Evolutionary conservation across 2,113 vertebrate species (phyloP), one percentile per base, ranked within the genome.

Genomic region (Nycticebus coucang): DNA sequence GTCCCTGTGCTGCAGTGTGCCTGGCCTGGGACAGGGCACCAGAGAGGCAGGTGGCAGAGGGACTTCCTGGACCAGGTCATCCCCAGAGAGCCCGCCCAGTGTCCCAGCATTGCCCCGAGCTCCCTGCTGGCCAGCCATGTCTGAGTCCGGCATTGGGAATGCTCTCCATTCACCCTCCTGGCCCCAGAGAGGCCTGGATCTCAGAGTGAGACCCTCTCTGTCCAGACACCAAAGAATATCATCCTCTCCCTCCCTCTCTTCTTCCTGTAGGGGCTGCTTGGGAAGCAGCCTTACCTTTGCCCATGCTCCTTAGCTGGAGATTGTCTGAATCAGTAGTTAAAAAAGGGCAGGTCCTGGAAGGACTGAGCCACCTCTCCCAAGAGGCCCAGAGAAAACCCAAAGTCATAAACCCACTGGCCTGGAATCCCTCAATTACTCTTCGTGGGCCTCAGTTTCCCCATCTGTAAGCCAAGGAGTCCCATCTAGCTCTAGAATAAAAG

Each of bases 11-110:
- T 57, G 35, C 72, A 30, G 24, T 5, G 59, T 60, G 30, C 12
- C 72, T 83, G 41, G 86, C 6, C 4, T 0, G 5, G 22, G 3
- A 26, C 26, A 33, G 78, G 53, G 37, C 19, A 13, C 41, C 35
- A 45, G 75, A 69, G 66, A 80, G 85, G 53, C 89, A 57, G 75
- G n/a, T 81, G 74, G 41, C 62, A 53, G 93, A 84, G 86, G 21
- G 14, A 8, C n/a, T 57, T 55, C 81, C 26, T 78, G 53, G 71
- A 35, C 17, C 7, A 66, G 86, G 3, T 75, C 53, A 15, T 6
- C 14, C 12, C 19, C 19, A 85, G 75, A 2, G 9, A 15, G 6
- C 41, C 41, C 3, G 24, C 21, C 62, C 1, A 4, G 64, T 5
- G 30, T 12, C 81, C 78, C 60, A 11, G 41, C 17, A 6, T 60